A percentile compares a stretch with the other conserved stretches of the same genome.
Evolutionary conservation across 2,888 invertebrate genomes (phyloP).

Genomic region (Polymixis flavicincta): DNA sequence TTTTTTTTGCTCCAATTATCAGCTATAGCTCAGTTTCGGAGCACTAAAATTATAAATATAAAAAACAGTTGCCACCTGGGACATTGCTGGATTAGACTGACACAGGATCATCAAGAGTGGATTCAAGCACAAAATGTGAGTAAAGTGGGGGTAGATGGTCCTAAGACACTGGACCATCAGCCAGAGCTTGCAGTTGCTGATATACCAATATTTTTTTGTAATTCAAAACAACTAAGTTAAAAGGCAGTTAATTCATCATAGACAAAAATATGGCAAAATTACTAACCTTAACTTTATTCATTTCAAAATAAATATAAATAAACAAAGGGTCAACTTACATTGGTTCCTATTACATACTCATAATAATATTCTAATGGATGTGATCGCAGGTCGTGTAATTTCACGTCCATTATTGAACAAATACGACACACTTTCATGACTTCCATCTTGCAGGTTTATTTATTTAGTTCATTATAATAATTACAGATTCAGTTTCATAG

Average conservation of each 20-base stretch:
- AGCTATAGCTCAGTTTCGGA: neutral
- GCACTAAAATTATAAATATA: neutral
- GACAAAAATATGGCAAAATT: neutral
- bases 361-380: slow-evolving; percentile 79
- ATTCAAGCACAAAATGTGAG: neutral
- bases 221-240: neutral
- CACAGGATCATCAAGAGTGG: neutral
- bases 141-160: neutral
- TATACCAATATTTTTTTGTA: neutral
- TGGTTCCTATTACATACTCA: slow-evolving; percentile 76
- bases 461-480: slow-evolving; percentile 37
- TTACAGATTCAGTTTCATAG: slow-evolving; percentile 50
- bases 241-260: neutral
- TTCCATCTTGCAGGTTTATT: slow-evolving; percentile 66
- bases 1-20: too few species aligned
- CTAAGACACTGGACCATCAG: neutral
- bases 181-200: neutral
- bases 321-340: slow-evolving; percentile 74
- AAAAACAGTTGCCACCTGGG: neutral
- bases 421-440: slow-evolving; percentile 81
- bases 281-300: neutral
- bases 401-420: slow-evolving; percentile 81
- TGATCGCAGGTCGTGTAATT: slow-evolving; percentile 77
- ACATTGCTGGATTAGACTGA: neutral
- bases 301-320: slow-evolving; percentile 15